These are phyloP conservation scores for Loriculus beryllinus DNA, from an alignment of 2,797 vertebrate species.

Conservation along the genomic window DNA sequence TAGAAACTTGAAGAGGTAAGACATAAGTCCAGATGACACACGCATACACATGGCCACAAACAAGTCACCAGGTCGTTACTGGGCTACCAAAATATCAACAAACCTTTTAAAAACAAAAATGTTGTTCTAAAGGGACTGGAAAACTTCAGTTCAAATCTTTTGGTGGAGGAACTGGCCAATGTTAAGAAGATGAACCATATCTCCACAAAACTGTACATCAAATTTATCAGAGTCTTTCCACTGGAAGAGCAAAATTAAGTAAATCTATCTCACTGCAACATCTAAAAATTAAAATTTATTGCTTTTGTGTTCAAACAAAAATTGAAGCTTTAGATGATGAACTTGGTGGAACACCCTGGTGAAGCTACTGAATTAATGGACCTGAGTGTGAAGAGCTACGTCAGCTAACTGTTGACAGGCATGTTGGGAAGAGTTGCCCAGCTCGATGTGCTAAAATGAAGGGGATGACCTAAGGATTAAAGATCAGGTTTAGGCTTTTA, in stretches of 20 bases:
- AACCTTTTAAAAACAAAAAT: neutral
- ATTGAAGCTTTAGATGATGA: neutral
- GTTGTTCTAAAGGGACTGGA: neutral
- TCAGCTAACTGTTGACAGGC: neutral
- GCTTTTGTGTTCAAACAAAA: neutral
- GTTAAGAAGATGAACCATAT: neutral
- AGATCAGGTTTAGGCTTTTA: constrained; percentile 15
- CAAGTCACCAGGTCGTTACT: neutral
- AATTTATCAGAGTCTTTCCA: neutral
- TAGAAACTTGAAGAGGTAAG: neutral
- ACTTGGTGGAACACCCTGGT: neutral
- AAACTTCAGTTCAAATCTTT: neutral
- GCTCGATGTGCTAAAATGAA: neutral
- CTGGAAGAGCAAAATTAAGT: neutral
- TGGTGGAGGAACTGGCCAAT: neutral
- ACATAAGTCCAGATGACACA: neutral
- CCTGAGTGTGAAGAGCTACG: neutral
- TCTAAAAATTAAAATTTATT: neutral
- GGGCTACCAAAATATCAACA: neutral
- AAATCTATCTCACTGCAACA: neutral
- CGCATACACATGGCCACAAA: neutral
- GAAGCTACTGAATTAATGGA: constrained; percentile 18
- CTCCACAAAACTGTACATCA: neutral
- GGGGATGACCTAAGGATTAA: constrained; percentile 41
- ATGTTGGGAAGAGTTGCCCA: neutral